phyloP scores from a whole-genome alignment of 1,140 invertebrate species.

The Harlomillsia oculata region DNA sequence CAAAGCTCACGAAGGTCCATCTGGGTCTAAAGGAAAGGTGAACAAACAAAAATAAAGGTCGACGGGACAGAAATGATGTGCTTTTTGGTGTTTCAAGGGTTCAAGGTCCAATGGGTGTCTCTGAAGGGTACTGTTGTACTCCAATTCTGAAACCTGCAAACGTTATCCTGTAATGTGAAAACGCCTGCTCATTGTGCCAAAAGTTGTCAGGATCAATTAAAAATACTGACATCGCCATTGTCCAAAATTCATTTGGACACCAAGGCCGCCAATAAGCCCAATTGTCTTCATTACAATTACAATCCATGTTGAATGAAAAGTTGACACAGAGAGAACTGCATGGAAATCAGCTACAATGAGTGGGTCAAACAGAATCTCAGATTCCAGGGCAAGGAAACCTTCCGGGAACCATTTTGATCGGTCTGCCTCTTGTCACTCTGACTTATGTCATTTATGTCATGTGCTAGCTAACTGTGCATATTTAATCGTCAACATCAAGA shows the following conservation, averaged over 20 bases:
- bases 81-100: slow-evolving; percentile 13
- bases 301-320: slow-evolving; percentile 31
- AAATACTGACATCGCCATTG: slow-evolving; percentile 26
- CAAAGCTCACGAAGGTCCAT: slow-evolving; percentile 9
- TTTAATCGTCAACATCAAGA: too few species aligned
- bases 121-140: slow-evolving; percentile 31
- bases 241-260: slow-evolving; percentile 33
- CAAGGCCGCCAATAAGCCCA: too few species aligned
- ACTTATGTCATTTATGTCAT: too few species aligned
- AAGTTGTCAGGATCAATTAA: slow-evolving; percentile 29
- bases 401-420: slow-evolving; percentile 76
- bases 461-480: slow-evolving; percentile 82
- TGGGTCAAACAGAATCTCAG: slow-evolving; percentile 29
- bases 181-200: slow-evolving; percentile 25
- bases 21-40: slow-evolving; percentile 5
- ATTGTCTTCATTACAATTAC: slow-evolving; percentile 27
- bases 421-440: slow-evolving; percentile 70
- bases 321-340: slow-evolving; percentile 14
- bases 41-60: slow-evolving; percentile 36
- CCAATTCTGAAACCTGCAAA: slow-evolving; percentile 16
- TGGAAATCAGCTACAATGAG: slow-evolving; percentile 14
- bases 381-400: slow-evolving; percentile 70
- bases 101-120: slow-evolving; percentile 29
- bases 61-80: slow-evolving; percentile 24
- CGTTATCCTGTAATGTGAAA: slow-evolving; percentile 3